Conservation (phyloP, 2,888 invertebrate genomes). For the Volucella bombylans region DNA sequence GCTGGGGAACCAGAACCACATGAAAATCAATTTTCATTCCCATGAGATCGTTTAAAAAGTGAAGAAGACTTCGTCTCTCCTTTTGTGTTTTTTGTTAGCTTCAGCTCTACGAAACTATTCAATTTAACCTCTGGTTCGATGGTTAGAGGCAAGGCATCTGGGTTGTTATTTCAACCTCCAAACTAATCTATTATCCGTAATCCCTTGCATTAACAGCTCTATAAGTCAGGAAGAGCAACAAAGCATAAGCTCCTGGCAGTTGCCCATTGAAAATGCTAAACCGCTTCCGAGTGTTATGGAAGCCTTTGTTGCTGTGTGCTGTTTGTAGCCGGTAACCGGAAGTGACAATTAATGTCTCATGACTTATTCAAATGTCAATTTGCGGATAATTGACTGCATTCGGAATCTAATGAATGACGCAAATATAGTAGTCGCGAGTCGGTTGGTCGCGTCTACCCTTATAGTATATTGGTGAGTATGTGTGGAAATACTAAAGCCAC, state of each 20-base stretch:
- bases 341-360: constrained; percentile 60
- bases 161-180: neutral
- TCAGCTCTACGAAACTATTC: neutral
- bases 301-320: constrained; percentile 9
- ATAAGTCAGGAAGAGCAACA: neutral
- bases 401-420: constrained; percentile 41
- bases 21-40: constrained; percentile 5
- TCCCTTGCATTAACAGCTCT: constrained; percentile 23
- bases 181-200: constrained; percentile 25
- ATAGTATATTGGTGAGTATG: neutral
- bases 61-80: neutral
- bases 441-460: neutral
- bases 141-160: neutral
- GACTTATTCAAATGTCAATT: constrained; percentile 67
- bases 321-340: constrained; percentile 44
- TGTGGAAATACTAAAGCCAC: constrained; percentile 28
- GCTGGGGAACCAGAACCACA: neutral
- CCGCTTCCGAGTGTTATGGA: constrained; percentile 40
- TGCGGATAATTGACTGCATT: constrained; percentile 52
- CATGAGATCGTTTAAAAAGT: neutral
- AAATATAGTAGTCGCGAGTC: constrained; percentile 11
- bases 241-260: neutral
- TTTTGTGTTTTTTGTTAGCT: neutral
- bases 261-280: constrained; percentile 28
- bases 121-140: neutral